Percentiles rank a stretch among this genome's conserved stretches.
phyloP scores from a whole-genome alignment of 2,888 invertebrate genomes.

The Siphlonurus alternatus region DNA sequence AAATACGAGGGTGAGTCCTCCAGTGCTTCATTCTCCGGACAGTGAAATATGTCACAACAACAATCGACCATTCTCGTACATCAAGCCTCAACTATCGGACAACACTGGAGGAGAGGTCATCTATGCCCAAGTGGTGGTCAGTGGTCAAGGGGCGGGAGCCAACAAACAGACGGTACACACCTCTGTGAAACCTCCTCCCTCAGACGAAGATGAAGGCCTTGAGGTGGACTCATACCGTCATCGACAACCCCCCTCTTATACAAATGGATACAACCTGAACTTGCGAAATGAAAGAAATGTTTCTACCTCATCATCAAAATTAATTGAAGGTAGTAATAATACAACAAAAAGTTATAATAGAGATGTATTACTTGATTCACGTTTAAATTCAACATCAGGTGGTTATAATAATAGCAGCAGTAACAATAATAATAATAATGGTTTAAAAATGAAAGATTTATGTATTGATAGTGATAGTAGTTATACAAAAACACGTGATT shows the following conservation, averaged over 20 bases:
- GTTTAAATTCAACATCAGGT: neutral
- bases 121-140: constrained; percentile 52
- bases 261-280: neutral
- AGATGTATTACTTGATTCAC: neutral
- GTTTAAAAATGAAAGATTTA: neutral
- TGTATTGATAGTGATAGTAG: neutral
- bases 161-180: neutral
- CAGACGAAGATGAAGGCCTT: neutral
- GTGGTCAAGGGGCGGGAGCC: constrained; percentile 16
- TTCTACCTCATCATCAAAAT: neutral
- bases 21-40: neutral
- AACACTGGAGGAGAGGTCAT: constrained; percentile 33
- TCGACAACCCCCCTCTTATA: neutral
- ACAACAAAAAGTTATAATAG: too few relatives aligned
- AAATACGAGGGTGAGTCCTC: neutral
- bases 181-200: neutral
- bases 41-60: constrained; percentile 36
- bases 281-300: neutral
- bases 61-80: constrained; percentile 70
- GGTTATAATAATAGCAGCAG: neutral
- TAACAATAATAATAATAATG: neutral
- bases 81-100: constrained; percentile 28
- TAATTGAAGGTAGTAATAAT: neutral
- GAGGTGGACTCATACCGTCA: neutral
- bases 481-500: neutral